These are phyloP conservation scores for Chaetodon trifasciatus DNA, from an alignment of 2,797 vertebrate species.

Conservation along the genomic window DNA sequence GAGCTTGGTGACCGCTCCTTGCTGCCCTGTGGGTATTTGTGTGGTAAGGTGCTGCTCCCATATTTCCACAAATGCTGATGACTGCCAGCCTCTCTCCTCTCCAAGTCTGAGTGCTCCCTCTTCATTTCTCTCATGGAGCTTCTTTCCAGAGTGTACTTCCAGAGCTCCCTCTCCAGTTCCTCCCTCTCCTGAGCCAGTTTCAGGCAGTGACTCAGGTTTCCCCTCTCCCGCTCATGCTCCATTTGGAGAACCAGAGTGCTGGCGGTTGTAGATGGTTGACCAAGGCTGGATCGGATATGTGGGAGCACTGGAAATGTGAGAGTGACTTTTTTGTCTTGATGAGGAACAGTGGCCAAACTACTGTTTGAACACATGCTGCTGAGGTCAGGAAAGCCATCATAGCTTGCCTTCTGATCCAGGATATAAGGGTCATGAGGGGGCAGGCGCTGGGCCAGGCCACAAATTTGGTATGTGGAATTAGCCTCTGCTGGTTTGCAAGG, in stretches of 20 bases:
- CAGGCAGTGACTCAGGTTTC: slow-evolving; percentile 85
- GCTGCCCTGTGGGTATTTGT: slow-evolving; percentile 44
- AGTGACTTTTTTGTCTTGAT: slow-evolving; percentile 27
- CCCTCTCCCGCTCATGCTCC: slow-evolving; percentile 86
- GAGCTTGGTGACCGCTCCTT: slow-evolving; percentile 56
- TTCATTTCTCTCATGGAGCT: slow-evolving; percentile 39
- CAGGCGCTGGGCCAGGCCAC: slow-evolving; percentile 40
- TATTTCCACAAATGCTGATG: slow-evolving; percentile 65
- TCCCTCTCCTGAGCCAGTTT: slow-evolving; percentile 85
- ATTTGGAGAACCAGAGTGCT: slow-evolving; percentile 87
- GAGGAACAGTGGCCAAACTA: slow-evolving; percentile 55
- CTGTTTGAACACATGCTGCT: slow-evolving; percentile 72
- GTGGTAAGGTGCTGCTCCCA: slow-evolving; percentile 72
- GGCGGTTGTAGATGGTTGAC: slow-evolving; percentile 68
- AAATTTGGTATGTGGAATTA: slow-evolving; percentile 26
- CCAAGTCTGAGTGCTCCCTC: slow-evolving; percentile 13
- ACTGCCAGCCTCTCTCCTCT: slow-evolving; percentile 13
- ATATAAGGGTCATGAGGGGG: slow-evolving; percentile 25
- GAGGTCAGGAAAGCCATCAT: slow-evolving; percentile 59
- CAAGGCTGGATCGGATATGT: slow-evolving; percentile 61
- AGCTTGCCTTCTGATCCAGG: slow-evolving; percentile 47
- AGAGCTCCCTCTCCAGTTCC: slow-evolving; percentile 83
- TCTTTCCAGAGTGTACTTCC: slow-evolving; percentile 71
- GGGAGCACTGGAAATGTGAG: slow-evolving; percentile 73
- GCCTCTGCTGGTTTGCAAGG: slow-evolving; percentile 41